Evolutionary conservation across 2,888 invertebrate genomes (phyloP).

Genomic region (Papilio protenor): DNA sequence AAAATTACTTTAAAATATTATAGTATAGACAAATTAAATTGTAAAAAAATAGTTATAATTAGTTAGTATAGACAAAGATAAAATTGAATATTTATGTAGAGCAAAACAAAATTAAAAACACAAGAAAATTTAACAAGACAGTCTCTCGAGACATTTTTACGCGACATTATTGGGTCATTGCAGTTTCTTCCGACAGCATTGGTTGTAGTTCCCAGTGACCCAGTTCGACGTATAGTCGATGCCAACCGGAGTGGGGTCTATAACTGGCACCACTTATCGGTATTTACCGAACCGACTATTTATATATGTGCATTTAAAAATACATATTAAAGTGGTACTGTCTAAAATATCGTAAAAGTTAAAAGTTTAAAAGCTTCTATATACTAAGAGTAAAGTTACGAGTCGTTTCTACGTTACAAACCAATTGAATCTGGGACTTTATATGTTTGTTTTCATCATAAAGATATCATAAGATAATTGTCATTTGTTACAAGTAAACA

Average conservation of each 20-base stretch:
- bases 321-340: slow-evolving; percentile 16
- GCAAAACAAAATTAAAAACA: neutral
- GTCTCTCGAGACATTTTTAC: neutral
- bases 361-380: neutral
- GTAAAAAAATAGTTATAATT: too few species aligned
- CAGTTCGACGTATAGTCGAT: slow-evolving; percentile 27
- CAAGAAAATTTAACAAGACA: neutral
- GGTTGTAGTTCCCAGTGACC: slow-evolving; percentile 32
- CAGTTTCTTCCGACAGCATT: slow-evolving; percentile 25
- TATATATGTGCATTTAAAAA: slow-evolving; percentile 40
- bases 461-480: neutral
- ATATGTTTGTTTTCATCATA: too few species aligned
- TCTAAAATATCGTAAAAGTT: slow-evolving; percentile 5
- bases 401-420: neutral
- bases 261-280: slow-evolving; percentile 40
- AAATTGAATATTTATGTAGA: neutral
- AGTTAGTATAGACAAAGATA: neutral
- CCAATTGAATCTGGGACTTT: too few species aligned
- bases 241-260: slow-evolving; percentile 31
- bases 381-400: neutral
- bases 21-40: too few species aligned
- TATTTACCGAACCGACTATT: slow-evolving; percentile 39
- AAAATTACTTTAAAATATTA: neutral
- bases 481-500: too few species aligned
- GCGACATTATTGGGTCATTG: slow-evolving; percentile 5